These are phyloP conservation scores for Tetraneura akinire DNA, from an alignment of 1,140 invertebrate genomes.

Conservation along the genomic window DNA sequence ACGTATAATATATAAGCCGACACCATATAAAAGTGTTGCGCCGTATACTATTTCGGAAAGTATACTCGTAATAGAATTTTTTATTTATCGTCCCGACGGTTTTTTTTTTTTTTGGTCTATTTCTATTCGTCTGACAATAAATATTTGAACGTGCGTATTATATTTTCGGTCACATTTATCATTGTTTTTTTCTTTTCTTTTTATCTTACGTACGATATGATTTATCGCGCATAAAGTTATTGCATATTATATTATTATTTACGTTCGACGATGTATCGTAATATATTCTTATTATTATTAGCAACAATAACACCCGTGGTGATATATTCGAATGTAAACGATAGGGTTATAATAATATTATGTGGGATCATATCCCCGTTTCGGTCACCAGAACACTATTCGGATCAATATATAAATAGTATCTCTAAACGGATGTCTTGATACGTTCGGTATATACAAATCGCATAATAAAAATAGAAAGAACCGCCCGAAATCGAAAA, in stretches of 20 bases:
- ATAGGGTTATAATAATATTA: no score
- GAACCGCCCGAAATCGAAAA: conserved; percentile 45
- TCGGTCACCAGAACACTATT: conserved; percentile 9
- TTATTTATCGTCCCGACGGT: conserved; percentile 2
- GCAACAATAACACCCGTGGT: not conserved
- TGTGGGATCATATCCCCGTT: no score
- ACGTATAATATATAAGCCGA: not conserved
- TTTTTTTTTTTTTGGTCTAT: not conserved
- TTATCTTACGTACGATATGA: no score
- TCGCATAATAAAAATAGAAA: conserved; percentile 40
- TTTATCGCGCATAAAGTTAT: no score
- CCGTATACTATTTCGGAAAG: not conserved
- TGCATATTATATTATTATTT: no score
- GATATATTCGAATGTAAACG: not conserved
- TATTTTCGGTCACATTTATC: not conserved
- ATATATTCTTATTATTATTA: no score
- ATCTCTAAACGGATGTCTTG: conserved; percentile 26
- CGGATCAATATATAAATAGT: conserved; percentile 25
- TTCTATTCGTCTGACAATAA: not conserved
- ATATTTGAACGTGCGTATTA: not conserved
- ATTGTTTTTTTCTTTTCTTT: not conserved
- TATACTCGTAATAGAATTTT: conserved; percentile 34
- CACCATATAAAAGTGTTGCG: conserved; percentile 1
- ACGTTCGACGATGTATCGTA: no score
- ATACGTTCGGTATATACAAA: conserved; percentile 21